Evolutionary conservation across 2,888 invertebrate species (phyloP).

Genomic region (Ophonus ardosiacus): DNA sequence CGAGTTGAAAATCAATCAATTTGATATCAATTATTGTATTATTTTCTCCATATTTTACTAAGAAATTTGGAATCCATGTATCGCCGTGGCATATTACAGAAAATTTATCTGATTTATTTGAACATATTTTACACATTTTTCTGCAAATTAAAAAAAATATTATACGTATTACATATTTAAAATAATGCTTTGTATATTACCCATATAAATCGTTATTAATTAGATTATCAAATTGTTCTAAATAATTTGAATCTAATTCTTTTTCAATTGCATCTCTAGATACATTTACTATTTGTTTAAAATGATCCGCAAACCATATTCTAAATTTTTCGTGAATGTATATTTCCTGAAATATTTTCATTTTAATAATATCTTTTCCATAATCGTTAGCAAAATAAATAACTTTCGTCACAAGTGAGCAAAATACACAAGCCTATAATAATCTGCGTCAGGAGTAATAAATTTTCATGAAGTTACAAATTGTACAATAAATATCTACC

Average conservation of each 20-base stretch:
- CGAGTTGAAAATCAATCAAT: slow-evolving; percentile 85
- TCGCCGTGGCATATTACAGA: slow-evolving; percentile 85
- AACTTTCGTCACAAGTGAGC: no score
- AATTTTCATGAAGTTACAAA: no score
- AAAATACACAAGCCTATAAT: no score
- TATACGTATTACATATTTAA: not conserved
- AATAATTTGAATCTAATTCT: slow-evolving; percentile 81
- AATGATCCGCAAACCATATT: slow-evolving; percentile 79
- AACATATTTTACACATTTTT: slow-evolving; percentile 31
- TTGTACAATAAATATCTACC: no score
- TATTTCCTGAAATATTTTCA: slow-evolving; percentile 75
- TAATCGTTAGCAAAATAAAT: no score
- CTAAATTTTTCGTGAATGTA: slow-evolving; percentile 79
- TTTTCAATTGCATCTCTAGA: slow-evolving; percentile 82
- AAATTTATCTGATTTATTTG: slow-evolving; percentile 69
- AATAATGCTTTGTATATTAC: slow-evolving; percentile 68
- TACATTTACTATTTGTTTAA: slow-evolving; percentile 76
- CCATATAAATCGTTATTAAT: slow-evolving; percentile 77
- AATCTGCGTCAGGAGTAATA: no score
- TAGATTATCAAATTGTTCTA: slow-evolving; percentile 78
- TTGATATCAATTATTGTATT: slow-evolving; percentile 76
- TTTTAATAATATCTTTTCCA: no score
- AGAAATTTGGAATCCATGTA: slow-evolving; percentile 87
- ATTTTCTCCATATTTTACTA: slow-evolving; percentile 76
- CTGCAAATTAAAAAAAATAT: not conserved